Base-by-base conservation (phyloP, 2,888 invertebrate species). In the Perithous albicinctus region DNA sequence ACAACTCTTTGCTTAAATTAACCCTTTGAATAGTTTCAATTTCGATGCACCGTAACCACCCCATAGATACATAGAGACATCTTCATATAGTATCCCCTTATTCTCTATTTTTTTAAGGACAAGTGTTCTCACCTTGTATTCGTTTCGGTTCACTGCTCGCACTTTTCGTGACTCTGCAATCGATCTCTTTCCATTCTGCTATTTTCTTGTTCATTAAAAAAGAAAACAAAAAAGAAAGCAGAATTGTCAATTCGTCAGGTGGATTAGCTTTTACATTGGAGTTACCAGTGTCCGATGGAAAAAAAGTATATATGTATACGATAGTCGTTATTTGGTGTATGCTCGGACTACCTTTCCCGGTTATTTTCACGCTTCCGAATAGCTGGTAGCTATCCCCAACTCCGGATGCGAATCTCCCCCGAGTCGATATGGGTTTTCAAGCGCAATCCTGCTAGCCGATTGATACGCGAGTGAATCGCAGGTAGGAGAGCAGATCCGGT, bases 321-420 rank as follows among this genome's bases (percentile, higher is more conserved):
- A 8, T 38, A 38, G 64, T 75, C 59, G 61, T 82, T 70, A 82
- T 82, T 78, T 78, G 72, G 15, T 59, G 75, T 78, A 79, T 67
- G 78, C 78, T 79, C 72, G 75, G 67, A 41, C 66, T 54, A 75
- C 78, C 74, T 69, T 78, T 35, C 70, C 78, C 72, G 78, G 78
- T 76, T 82, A 82, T 82, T 82, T 82, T 79, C 82, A 79, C 78
- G 82, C 78, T 82, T 72, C 66, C 78, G 82, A 76, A 78, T 82
- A 79, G 59, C 76, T 51, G 73, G 43, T 76, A 78, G 64, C 76
- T 61, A 81, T 74, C 78, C 69, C 29, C 54, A 78, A 67, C 67
- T 67, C 72, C 67, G 76, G 78, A 76, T 80, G 85, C 63, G 84
- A 86, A 84, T 84, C 84, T 79, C 79, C 84, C 85, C 79, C 84